Conservation (phyloP, 2,113 vertebrate genomes). For the Halcyon malimbica region DNA sequence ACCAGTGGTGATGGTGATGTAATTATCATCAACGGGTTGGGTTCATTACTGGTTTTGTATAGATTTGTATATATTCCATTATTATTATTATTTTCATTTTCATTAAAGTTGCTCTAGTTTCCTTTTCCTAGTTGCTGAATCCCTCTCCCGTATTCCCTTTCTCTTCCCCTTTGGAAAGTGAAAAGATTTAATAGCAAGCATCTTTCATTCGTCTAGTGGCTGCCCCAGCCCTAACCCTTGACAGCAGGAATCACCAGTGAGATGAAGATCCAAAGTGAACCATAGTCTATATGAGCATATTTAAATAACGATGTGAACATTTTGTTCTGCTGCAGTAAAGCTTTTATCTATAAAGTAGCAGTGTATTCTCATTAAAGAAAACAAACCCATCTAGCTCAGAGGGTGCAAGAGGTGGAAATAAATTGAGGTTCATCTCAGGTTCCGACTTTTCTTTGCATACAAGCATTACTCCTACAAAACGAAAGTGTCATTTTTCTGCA, state of each 20-base stretch:
- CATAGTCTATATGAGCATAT: rapidly evolving
- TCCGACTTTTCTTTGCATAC: neutral
- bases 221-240: neutral
- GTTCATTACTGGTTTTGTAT: no score
- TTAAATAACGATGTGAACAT: neutral
- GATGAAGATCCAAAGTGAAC: neutral
- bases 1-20: neutral
- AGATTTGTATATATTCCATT: neutral
- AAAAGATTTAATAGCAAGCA: no score
- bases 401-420: neutral
- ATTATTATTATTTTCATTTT: neutral
- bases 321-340: neutral
- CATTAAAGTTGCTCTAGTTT: neutral
- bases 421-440: neutral
- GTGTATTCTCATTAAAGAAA: neutral
- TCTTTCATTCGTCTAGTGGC: no score
- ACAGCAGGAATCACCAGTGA: neutral
- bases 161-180: neutral
- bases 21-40: neutral
- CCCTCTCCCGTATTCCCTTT: neutral
- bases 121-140: no score
- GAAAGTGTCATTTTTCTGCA: neutral
- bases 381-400: neutral
- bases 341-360: neutral
- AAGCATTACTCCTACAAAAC: neutral